Evolutionary conservation across 2,888 invertebrate species (phyloP).

Genomic region (Philereme transversata): DNA sequence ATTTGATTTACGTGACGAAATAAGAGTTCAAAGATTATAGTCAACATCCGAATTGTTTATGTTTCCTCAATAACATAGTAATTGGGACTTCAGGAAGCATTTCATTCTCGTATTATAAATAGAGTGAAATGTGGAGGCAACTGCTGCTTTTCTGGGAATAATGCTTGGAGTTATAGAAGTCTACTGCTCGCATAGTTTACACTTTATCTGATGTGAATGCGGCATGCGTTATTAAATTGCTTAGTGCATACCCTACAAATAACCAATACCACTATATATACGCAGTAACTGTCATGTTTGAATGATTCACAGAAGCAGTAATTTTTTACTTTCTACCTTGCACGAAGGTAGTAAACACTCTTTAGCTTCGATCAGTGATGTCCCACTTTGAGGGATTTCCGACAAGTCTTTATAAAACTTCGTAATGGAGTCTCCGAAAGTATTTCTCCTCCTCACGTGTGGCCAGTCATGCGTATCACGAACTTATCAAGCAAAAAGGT

Average conservation of each 20-base stretch:
- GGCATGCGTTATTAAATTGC: too few species aligned
- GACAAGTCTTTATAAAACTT: slow-evolving; percentile 30
- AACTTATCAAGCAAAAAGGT: slow-evolving; percentile 64
- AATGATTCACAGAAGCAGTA: too few species aligned
- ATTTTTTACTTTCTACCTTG: too few species aligned
- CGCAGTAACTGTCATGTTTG: too few species aligned
- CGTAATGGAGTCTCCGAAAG: slow-evolving; percentile 37
- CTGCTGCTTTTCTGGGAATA: slow-evolving; percentile 29
- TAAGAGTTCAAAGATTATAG: slow-evolving; percentile 33
- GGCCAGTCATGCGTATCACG: slow-evolving; percentile 47
- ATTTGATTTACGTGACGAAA: slow-evolving; percentile 16
- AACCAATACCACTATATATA: too few species aligned
- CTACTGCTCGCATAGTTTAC: slow-evolving; percentile 4
- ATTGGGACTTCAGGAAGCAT: slow-evolving; percentile 43
- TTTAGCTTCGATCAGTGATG: slow-evolving; percentile 2
- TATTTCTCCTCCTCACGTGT: slow-evolving; percentile 44
- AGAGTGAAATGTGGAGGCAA: slow-evolving; percentile 32
- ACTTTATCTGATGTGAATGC: background rate
- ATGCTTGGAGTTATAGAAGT: slow-evolving; percentile 15
- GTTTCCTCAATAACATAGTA: slow-evolving; percentile 50
- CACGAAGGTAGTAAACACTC: background rate
- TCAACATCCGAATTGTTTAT: slow-evolving; percentile 44
- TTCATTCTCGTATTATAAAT: slow-evolving; percentile 33
- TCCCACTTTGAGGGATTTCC: slow-evolving; percentile 15
- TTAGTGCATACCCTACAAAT: too few species aligned